Base-by-base conservation (phyloP, 1,140 invertebrate species). In the Mizuhopecten yessoensis region DNA sequence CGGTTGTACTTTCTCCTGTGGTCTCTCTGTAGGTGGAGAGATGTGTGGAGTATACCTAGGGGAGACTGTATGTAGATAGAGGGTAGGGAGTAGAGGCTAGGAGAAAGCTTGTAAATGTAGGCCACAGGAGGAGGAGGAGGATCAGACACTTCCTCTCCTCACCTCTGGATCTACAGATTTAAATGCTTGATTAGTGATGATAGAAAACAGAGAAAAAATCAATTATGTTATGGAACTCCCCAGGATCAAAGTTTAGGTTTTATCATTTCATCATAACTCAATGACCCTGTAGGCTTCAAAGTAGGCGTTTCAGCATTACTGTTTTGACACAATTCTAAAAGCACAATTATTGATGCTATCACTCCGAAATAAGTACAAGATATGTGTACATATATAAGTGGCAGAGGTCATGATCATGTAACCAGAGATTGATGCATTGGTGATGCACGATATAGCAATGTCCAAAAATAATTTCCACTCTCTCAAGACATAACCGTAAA, bases 141-240 rank as follows among this genome's bases (percentile, higher is more conserved):
- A 75, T 75, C 23, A 7, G 1, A 23, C 57, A 75, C 57, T 75
- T 75, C 57, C 57, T 75, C 57, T 75, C 57, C 2, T 75, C 57
- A 75, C 57, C 57, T 75, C 57, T 3, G 29, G 9, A 75, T n/a
- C 57, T 29, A 29, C 57, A 75, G 57, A 75, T 75, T 75, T 75
- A 29, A 75, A 75, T 75, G 57, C 57, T 75, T 75, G 57, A 75
- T 75, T 75, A 75, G 57, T 75, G 57, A 75, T 75, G 57, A 75
- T 75, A 75, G 57, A 75, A 75, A 75, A 11, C 57, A 75, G 57
- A 75, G 57, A 75, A 75, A 75, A 75, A 75, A 75, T 29, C 57
- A 75, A 75, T 75, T 75, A 75, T 17, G 29, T 75, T 75, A n/a
- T 75, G n/a, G n/a, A n/a, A 75, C 57, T 75, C 57, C n/a, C 1